These are phyloP conservation scores for Parus major DNA, from an alignment of 2,113 vertebrate species.

Conservation along the genomic window DNA sequence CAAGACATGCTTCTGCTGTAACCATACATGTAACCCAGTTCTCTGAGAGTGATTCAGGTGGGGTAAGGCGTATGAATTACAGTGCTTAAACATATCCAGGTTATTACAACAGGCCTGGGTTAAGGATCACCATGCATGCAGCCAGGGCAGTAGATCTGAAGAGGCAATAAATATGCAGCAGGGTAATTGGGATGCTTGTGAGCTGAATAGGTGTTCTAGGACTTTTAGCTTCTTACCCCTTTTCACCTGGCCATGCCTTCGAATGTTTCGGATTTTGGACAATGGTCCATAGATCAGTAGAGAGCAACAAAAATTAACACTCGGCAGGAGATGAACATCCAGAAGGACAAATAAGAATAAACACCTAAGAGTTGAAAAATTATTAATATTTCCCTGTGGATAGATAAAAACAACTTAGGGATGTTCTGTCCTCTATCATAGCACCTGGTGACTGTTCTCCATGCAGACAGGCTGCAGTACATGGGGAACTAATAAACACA, in stretches of 20 bases:
- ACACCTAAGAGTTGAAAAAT: not conserved
- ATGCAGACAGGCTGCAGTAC: not conserved
- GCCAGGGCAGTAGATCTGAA: not conserved
- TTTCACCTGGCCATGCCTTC: not conserved
- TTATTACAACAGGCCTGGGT: not conserved
- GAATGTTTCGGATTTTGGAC: not conserved
- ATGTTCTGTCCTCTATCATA: not conserved
- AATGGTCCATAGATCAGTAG: not conserved
- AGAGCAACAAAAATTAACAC: not conserved
- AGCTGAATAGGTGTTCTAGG: not conserved
- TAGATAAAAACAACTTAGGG: conserved; percentile 14
- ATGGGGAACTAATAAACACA: not conserved
- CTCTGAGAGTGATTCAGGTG: not conserved
- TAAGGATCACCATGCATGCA: not conserved
- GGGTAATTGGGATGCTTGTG: fast-evolving
- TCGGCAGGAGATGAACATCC: not conserved
- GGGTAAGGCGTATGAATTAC: not conserved
- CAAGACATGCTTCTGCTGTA: not conserved
- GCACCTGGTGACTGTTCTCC: not conserved
- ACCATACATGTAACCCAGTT: not conserved
- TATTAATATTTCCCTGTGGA: not conserved
- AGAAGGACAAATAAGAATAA: not conserved
- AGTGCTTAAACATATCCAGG: not conserved
- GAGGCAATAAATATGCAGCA: not conserved
- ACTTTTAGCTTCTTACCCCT: not conserved